Evolutionary conservation across 2,888 invertebrate species (phyloP).

Genomic region (Athalia cordata): DNA sequence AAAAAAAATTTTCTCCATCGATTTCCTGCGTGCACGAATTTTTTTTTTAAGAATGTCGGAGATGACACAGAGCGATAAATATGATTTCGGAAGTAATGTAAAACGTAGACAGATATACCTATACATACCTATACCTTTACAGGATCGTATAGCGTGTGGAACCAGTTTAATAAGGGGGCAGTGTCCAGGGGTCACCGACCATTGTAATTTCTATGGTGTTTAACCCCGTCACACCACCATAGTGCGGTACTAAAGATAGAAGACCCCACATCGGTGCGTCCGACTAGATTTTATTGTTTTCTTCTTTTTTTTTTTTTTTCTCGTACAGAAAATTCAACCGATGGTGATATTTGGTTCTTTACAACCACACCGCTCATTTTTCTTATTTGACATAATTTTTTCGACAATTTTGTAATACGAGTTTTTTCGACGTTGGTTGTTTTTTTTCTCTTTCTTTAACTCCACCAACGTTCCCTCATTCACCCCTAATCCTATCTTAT

Average conservation of each 20-base stretch:
- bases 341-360: no score
- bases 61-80: constrained; percentile 12
- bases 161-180: constrained; percentile 43
- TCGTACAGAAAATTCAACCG: not conserved
- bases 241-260: constrained; percentile 38
- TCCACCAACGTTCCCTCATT: not conserved
- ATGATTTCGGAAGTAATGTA: constrained; percentile 28
- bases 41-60: no score
- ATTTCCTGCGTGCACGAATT: no score
- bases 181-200: constrained; percentile 44
- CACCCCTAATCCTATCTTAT: constrained; percentile 44
- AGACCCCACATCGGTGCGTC: constrained; percentile 11
- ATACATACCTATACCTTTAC: constrained; percentile 4
- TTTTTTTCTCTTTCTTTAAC: not conserved
- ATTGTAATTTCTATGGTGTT: constrained; percentile 43
- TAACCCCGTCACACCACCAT: constrained; percentile 42
- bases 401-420: not conserved
- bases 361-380: no score
- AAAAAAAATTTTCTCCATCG: no score
- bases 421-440: not conserved
- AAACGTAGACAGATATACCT: constrained; percentile 32
- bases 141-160: constrained; percentile 14
- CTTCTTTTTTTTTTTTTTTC: not conserved
- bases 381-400: no score
- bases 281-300: not conserved